A percentile compares a stretch with the other conserved stretches of the same genome.
Conservation (phyloP, 1,140 invertebrate species). For the Pseudomyrmex flavicornis region DNA sequence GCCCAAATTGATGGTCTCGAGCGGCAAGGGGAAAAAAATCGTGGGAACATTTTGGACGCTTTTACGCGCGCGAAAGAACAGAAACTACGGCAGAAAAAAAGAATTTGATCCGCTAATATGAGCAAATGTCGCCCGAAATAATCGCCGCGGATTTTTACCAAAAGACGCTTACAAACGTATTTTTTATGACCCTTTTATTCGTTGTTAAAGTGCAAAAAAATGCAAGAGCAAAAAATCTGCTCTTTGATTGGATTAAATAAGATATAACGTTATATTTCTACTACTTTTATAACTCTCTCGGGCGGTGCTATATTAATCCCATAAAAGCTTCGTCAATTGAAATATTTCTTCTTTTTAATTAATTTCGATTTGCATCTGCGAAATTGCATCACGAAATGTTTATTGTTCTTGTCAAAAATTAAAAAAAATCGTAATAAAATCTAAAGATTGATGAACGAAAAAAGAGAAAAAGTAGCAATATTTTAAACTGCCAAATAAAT, state of each 20-base stretch:
- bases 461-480: background rate
- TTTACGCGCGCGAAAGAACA: background rate
- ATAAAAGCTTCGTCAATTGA: too few relatives aligned
- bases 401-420: too few relatives aligned
- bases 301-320: background rate
- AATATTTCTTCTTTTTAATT: too few relatives aligned
- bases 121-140: slow-evolving; percentile 41
- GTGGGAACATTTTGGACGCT: slow-evolving; percentile 3
- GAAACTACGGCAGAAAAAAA: background rate
- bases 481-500: background rate
- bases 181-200: slow-evolving; percentile 75
- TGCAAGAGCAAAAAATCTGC: slow-evolving; percentile 44
- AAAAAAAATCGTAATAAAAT: too few relatives aligned
- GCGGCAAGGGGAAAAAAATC: background rate
- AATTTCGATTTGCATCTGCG: background rate
- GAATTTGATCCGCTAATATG: slow-evolving; percentile 38
- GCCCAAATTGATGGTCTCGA: slow-evolving; percentile 37
- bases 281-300: slow-evolving; percentile 52
- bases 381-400: background rate
- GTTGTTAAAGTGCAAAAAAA: slow-evolving; percentile 53
- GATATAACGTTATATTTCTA: slow-evolving; percentile 43
- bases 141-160: slow-evolving; percentile 66
- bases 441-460: background rate
- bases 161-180: slow-evolving; percentile 74
- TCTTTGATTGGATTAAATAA: slow-evolving; percentile 59